Evolutionary conservation across 2,797 vertebrate genomes (phyloP).

Genomic region (Poliocrania exsul): DNA sequence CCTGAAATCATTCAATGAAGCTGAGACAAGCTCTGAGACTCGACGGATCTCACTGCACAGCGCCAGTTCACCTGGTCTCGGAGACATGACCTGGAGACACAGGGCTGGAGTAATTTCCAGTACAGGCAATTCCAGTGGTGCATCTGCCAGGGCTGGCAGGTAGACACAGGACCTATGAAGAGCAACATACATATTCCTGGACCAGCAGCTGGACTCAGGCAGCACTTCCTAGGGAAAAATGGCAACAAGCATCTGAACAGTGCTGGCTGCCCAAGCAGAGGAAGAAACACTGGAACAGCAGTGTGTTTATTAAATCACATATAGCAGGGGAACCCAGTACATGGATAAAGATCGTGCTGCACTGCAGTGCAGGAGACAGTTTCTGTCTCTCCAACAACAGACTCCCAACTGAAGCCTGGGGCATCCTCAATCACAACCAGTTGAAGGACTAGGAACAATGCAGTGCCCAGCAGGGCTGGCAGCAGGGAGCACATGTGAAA

Average conservation of each 20-base stretch:
- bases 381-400: neutral
- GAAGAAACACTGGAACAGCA: neutral
- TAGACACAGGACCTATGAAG: neutral
- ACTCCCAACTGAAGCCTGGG: neutral
- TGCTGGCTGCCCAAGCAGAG: neutral
- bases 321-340: neutral
- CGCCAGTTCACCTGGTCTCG: neutral
- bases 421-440: neutral
- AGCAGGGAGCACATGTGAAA: neutral
- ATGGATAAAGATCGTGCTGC: neutral
- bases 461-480: neutral
- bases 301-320: neutral
- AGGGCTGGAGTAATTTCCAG: neutral
- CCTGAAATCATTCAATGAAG: neutral
- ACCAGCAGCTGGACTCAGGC: neutral
- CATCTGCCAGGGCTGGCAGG: neutral
- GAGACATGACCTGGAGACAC: neutral
- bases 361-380: neutral
- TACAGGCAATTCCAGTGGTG: neutral
- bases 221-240: neutral
- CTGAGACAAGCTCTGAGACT: neutral
- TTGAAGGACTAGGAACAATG: neutral
- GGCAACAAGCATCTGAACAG: neutral
- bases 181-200: neutral
- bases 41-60: accelerated